phyloP scores from a whole-genome alignment of 1,140 invertebrate species.

The Drosophila arawakana region DNA sequence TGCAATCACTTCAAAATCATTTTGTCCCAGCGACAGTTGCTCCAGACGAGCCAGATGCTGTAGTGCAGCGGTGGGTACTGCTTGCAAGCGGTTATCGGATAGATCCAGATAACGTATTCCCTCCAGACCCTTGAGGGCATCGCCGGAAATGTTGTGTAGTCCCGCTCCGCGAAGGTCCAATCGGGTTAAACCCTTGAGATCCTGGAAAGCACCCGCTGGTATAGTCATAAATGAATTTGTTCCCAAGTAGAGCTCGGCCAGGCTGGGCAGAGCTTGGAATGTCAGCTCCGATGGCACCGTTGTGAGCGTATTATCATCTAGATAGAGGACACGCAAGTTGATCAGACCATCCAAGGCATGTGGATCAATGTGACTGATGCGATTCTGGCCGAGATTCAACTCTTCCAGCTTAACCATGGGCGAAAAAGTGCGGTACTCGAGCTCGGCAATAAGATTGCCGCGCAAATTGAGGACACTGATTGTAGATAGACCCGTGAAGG shows the following conservation, averaged over 20 bases:
- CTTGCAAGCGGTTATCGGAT: conserved; percentile 90
- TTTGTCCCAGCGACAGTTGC: conserved; percentile 92
- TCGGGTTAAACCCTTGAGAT: conserved; percentile 89
- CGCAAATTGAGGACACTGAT: conserved; percentile 92
- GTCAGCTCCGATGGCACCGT: conserved; percentile 89
- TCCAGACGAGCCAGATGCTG: conserved; percentile 90
- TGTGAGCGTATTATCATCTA: conserved; percentile 94
- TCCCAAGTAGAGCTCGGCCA: conserved; percentile 93
- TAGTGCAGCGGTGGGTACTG: conserved; percentile 91
- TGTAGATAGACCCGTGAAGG: conserved; percentile 91
- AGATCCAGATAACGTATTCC: conserved; percentile 91
- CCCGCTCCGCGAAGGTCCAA: conserved; percentile 92
- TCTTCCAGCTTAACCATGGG: conserved; percentile 91
- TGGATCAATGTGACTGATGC: conserved; percentile 91
- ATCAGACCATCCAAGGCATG: conserved; percentile 91
- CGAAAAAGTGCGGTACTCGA: conserved; percentile 91
- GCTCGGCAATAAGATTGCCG: conserved; percentile 92
- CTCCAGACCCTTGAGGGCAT: conserved; percentile 90
- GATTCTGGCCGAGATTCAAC: conserved; percentile 94
- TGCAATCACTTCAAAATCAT: conserved; percentile 89
- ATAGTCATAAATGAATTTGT: conserved; percentile 91
- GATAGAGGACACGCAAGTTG: conserved; percentile 90
- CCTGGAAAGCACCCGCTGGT: conserved; percentile 90
- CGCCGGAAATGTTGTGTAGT: conserved; percentile 90
- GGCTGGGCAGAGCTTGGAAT: conserved; percentile 88